Percentiles rank a stretch among this genome's conserved stretches.
These are phyloP conservation scores for Andrena bucephala DNA, from an alignment of 2,888 invertebrate genomes.

Conservation along the genomic window DNA sequence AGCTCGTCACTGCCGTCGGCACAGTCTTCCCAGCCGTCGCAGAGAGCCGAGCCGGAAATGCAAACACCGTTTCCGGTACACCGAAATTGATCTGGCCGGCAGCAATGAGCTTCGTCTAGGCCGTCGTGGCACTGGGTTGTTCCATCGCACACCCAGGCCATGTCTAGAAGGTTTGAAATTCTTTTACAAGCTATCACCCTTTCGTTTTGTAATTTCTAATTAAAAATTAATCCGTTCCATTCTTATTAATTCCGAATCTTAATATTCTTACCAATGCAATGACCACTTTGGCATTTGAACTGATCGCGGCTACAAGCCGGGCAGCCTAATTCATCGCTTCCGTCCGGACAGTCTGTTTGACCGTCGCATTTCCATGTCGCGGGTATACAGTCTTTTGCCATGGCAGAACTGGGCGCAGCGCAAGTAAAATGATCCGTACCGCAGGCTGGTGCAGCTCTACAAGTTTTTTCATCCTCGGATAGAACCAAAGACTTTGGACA, in stretches of 20 bases:
- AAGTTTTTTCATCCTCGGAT: constrained; percentile 88
- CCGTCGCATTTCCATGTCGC: constrained; percentile 92
- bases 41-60: constrained; percentile 89
- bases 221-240: constrained; percentile 1
- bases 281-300: constrained; percentile 88
- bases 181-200: neutral
- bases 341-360: constrained; percentile 93
- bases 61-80: constrained; percentile 92
- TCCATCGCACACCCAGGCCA: constrained; percentile 88
- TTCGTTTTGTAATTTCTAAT: neutral
- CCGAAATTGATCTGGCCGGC: constrained; percentile 88
- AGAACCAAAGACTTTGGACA: constrained; percentile 91
- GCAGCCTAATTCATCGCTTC: constrained; percentile 92
- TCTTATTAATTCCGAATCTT: neutral
- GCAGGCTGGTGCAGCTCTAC: constrained; percentile 90
- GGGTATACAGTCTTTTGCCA: constrained; percentile 89
- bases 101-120: constrained; percentile 90
- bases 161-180: constrained; percentile 74
- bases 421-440: constrained; percentile 91
- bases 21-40: constrained; percentile 92
- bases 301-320: constrained; percentile 90
- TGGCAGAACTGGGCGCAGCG: constrained; percentile 85
- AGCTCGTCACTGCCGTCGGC: constrained; percentile 93
- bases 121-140: constrained; percentile 89
- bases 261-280: constrained; percentile 87